Evolutionary conservation across 92 coral and sea anemone genomes (phyloP), one percentile per base, ranked within the genome.

Genomic region (Virgularia gustaviana): DNA sequence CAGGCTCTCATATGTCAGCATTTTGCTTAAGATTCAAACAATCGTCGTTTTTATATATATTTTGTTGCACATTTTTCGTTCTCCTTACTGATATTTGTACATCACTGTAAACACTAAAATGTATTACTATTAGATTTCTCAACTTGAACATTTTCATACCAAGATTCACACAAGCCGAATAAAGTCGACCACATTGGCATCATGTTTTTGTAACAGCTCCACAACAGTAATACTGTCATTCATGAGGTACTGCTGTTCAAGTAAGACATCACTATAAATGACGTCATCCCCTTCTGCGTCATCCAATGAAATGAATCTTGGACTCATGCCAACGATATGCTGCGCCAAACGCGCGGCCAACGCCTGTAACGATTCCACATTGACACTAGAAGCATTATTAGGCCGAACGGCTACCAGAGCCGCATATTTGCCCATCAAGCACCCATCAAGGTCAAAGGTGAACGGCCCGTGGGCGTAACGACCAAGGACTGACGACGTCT

Each of bases 261-360:
- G 56, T 42, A 94, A 42, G 0, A 85, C 88, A 24, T 84, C 88
- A 0, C 65, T 85, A 32, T 62, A 74, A 9, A 49, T 25, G 0
- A 32, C 39, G 27, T 44, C 44, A 29, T 22, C 61, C 27, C 35
- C 56, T 32, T 79, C 57, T 25, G 73, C 81, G 30, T 53, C 83
- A 45, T 82, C 80, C 31, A 57, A 60, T 49, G 88, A 56, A 36
- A 91, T 83, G 0, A 79, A 81, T 25, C 57, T 78, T 2, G 96
- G 99, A 74, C 89, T 89, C 99, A 94, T 94, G 5, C 99, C 99
- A 15, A 88, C 91, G 0, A 94, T 80, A 63, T 94, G 99, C 42
- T 89, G 92, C 6, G 90, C 84, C 71, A 94, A 44, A 49, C 67
- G 83, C n/a, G 71, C 81, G 10, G 94, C 88, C 67, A 94, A 53